Base-by-base conservation (phyloP, 2,888 invertebrate genomes). In the Carcina quercana region DNA sequence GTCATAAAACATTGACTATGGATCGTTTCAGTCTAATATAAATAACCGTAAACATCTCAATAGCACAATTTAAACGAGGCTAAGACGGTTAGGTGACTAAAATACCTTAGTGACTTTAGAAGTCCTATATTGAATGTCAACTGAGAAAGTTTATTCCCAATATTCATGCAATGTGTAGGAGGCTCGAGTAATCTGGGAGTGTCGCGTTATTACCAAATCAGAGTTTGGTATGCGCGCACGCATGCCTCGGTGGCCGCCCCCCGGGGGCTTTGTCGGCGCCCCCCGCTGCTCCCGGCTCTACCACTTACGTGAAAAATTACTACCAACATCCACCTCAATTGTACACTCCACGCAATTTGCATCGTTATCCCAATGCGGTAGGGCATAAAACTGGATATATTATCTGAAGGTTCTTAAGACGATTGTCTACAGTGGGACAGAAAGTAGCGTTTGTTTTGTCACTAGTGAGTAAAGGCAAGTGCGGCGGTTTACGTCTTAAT, bases 241-340 rank as follows among this genome's bases (percentile, higher is more conserved):
- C 60, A 57, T 57, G 64, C 50, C 60, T 57, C 64, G 50, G 69
- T 61, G 60, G 70, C 53, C 49, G 60, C 61, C 70, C 68, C 75
- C 71, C 43, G 70, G 68, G 70, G 63, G 46, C 79, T 78, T 79
- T 79, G 79, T 72, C 78, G 80, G 79, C 57, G 61, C 66, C 72
- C 72, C 79, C 79, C 59, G 72, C 55, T 45, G 75, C 32, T 59
- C 38, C 29, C 47, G 41, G n/a, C n/a, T 53, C 61, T 59, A 48
- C 54, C 53, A 66, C 63, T 64, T 62, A 73, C 52, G 61, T 74
- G 75, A 78, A 72, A 76, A 75, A 75, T 72, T 65, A 58, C 62
- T 49, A 35, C 32, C 24, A 38, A 31, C 42, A 31, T 25, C 31
- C 13, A 17, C 2, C 8, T 20, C 22, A 19, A 13, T n/a, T 8